Percentiles rank a stretch among this genome's conserved stretches.
These are phyloP conservation scores for Pelodiscus sinensis DNA, from an alignment of 2,113 vertebrate genomes.

Conservation along the genomic window DNA sequence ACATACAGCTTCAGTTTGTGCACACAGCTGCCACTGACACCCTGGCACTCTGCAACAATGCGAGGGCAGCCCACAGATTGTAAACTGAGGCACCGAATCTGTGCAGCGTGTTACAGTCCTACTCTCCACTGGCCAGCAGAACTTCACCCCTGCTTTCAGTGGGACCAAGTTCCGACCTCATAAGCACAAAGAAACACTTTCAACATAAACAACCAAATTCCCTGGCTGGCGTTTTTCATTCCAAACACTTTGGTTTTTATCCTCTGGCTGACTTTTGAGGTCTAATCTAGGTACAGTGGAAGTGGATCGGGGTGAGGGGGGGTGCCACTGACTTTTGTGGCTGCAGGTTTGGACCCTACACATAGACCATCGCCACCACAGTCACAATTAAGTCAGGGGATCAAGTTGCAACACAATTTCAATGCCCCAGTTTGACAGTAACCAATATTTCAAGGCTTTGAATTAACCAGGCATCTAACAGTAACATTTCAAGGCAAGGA, in stretches of 20 bases:
- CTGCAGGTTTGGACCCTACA: neutral
- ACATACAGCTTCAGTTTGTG: neutral
- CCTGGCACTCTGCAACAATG: neutral
- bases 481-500: neutral
- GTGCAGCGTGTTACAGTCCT: neutral
- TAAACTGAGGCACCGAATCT: neutral
- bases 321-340: neutral
- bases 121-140: neutral
- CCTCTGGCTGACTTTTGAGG: neutral
- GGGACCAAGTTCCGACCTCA: neutral
- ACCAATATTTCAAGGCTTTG: neutral
- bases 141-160: rapidly evolving
- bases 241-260: neutral
- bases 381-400: rapidly evolving
- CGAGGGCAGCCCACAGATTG: rapidly evolving
- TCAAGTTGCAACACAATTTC: neutral
- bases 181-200: neutral
- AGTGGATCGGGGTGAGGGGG: neutral
- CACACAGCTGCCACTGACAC: rapidly evolving
- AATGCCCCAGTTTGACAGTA: neutral
- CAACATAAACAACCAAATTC: neutral
- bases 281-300: neutral
- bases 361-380: neutral
- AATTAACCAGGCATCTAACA: neutral
- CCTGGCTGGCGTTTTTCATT: neutral